These are phyloP conservation scores for Cryptoprocta ferox DNA, from an alignment of 2,797 vertebrate genomes.

Conservation along the genomic window DNA sequence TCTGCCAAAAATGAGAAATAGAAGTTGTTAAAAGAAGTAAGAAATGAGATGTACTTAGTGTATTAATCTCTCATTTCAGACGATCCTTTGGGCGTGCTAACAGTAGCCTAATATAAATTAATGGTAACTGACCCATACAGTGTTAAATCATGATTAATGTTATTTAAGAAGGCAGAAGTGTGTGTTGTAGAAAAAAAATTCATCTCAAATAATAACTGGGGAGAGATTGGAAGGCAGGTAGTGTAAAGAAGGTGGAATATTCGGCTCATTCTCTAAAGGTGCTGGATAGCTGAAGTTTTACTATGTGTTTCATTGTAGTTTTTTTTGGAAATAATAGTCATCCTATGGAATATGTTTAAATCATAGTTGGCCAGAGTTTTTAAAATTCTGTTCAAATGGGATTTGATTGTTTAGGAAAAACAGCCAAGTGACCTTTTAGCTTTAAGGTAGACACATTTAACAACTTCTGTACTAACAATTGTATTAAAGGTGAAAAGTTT, in stretches of 20 bases:
- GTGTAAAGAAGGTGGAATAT: background rate
- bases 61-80: conserved; percentile 4
- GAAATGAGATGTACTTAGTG: background rate
- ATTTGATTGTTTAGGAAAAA: background rate
- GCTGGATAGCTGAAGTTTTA: conserved; percentile 37
- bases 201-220: background rate
- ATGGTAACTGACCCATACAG: background rate
- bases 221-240: background rate
- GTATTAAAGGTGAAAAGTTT: background rate
- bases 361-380: conserved; percentile 9
- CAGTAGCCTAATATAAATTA: background rate
- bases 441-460: background rate
- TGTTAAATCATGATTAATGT: background rate
- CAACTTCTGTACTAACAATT: background rate
- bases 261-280: background rate
- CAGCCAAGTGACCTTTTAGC: background rate
- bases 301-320: background rate
- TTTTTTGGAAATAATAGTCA: conserved; percentile 7
- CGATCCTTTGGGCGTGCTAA: background rate
- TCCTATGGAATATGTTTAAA: background rate
- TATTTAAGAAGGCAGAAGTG: background rate
- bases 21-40: conserved; percentile 30
- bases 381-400: conserved; percentile 32
- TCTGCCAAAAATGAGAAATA: conserved; percentile 3
- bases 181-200: background rate